A percentile compares a stretch with the other conserved stretches of the same genome.
Evolutionary conservation across 2,113 vertebrate genomes (phyloP).

Genomic region (Actenoides lindsayi): DNA sequence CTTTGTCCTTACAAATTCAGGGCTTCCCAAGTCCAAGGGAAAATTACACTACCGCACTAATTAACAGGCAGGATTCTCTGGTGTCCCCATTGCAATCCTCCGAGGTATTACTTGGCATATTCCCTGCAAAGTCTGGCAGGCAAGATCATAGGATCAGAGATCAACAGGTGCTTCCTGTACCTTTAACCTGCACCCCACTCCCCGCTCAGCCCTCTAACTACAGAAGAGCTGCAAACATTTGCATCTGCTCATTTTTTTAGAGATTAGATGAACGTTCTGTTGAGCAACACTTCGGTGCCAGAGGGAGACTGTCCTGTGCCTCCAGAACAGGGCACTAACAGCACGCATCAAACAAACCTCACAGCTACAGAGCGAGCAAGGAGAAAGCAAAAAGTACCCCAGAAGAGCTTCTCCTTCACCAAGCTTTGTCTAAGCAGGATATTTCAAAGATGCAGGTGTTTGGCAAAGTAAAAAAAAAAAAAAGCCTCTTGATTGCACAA

Average conservation of each 20-base stretch:
- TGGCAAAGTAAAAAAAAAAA: neutral
- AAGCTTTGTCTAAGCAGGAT: neutral
- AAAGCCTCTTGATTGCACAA: neutral
- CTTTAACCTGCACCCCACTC: neutral
- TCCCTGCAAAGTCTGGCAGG: neutral
- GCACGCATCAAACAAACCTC: neutral
- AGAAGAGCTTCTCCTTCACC: neutral
- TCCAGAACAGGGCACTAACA: neutral
- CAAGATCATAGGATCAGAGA: neutral
- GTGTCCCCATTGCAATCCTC: neutral
- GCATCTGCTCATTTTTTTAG: neutral
- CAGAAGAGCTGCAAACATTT: neutral
- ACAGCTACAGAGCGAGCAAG: neutral
- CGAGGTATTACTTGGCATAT: neutral
- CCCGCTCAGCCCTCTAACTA: neutral
- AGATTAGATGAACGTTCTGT: neutral
- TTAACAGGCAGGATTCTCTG: neutral
- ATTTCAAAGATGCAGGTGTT: neutral
- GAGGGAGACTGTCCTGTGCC: neutral
- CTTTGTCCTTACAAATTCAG: neutral
- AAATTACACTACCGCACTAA: neutral
- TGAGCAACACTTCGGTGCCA: neutral
- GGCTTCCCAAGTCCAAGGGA: neutral
- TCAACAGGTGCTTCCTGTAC: neutral
- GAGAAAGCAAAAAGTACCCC: neutral